Conservation (phyloP, 2,113 vertebrate genomes). For the Connochaetes taurinus region DNA sequence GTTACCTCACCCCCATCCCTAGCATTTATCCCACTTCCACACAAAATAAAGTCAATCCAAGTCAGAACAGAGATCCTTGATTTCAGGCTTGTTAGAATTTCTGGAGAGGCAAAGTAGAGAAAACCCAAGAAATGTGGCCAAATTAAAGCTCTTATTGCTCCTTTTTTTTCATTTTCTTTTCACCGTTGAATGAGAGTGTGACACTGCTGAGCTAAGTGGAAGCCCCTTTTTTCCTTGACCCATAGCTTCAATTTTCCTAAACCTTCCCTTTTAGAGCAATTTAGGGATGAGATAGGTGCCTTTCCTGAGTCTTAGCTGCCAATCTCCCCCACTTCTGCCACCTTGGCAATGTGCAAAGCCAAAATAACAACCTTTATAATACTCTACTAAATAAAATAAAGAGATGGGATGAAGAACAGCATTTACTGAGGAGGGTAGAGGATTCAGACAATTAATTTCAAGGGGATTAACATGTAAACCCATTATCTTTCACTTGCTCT, state of each 20-base stretch:
- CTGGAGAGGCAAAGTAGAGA: neutral
- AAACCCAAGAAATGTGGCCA: neutral
- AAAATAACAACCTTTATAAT: constrained; percentile 16
- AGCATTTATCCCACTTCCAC: neutral
- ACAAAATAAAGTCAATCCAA: neutral
- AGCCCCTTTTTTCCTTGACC: neutral
- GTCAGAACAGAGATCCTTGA: neutral
- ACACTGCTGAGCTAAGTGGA: neutral
- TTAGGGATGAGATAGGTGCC: constrained; percentile 18
- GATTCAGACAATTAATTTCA: constrained; percentile 1
- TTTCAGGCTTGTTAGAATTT: neutral
- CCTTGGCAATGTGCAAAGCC: neutral
- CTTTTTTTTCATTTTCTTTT: neutral
- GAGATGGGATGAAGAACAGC: neutral
- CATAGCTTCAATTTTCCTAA: constrained; percentile 3
- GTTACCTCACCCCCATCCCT: neutral
- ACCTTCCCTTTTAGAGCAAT: neutral
- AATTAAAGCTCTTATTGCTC: constrained; percentile 14
- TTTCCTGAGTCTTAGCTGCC: neutral
- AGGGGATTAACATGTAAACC: constrained; percentile 6
- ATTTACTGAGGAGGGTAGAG: constrained; percentile 8
- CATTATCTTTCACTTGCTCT: neutral
- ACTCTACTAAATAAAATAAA: constrained; percentile 45
- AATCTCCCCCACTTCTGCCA: neutral
- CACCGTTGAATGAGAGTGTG: neutral